Base-by-base conservation (phyloP, 2,797 vertebrate species). In the Coracias cyanogaster region DNA sequence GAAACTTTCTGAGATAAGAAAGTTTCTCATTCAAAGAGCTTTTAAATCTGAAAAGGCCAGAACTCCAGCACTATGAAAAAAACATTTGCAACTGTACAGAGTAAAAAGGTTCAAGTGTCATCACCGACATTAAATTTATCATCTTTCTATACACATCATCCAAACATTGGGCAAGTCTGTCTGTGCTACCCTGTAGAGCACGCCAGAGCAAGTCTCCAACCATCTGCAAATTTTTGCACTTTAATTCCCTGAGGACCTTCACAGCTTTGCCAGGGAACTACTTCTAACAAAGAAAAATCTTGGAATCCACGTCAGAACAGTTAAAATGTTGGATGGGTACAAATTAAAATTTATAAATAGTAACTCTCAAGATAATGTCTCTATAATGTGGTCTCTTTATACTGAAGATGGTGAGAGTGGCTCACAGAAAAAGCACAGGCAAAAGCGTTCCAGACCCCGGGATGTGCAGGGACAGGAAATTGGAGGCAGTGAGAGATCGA, bases 261-360 rank as follows among this genome's bases (percentile, higher is more conserved):
- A 2, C 72, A 76, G 51, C 72, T 93, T 70, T 93, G 67, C 66
- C 58, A 94, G 31, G 46, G 43, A 95, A 51, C 66, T 88, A 90
- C 58, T 83, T 62, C 65, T 89, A 84, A 82, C 60, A 73, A 91
- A 73, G 55, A 76, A 90, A 81, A 91, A 69, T 65, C 58, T 66
- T 89, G 67, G 69, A 94, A 89, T 90, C 41, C 33, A 71, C 0
- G 0, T 74, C 58, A 66, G 70, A 81, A 65, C 22, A 93, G 61
- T 73, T 89, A 83, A 93, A 92, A 78, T 54, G 45, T 12, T 92
- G 51, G 67, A 88, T 39, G 28, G 11, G 33, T 54, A 19, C 19
- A 92, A 94, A 96, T 72, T 60, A 80, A 91, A 91, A 84, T 35
- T 20, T 18, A 94, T 85, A 90, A 94, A 94, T 82, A 93, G 83